Conservation (phyloP, 37 sponge, comb jelly and placozoan species). For the Lycopodina hypogea region DNA sequence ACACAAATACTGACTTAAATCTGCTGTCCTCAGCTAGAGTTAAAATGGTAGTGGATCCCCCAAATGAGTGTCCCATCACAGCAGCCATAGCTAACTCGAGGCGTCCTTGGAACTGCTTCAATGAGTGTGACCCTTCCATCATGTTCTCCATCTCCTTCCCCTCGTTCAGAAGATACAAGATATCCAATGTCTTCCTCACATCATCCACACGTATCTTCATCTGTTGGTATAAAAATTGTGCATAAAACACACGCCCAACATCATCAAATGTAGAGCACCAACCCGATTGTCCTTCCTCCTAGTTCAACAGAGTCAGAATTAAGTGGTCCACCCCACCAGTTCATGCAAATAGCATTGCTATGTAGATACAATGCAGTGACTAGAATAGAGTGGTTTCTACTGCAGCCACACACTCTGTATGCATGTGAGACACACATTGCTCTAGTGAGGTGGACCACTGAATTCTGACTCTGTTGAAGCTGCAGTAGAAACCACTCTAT, state of each 20-base stretch:
- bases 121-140: slow-evolving; percentile 39
- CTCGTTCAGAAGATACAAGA: slow-evolving; percentile 42
- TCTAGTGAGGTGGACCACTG: no score
- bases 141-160: slow-evolving; percentile 45
- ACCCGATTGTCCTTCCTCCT: no score
- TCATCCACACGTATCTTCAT: slow-evolving; percentile 33
- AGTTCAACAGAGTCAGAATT: no score
- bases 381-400: no score
- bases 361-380: no score
- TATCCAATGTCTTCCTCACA: slow-evolving; percentile 33
- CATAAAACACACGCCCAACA: background rate
- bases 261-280: background rate
- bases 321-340: no score
- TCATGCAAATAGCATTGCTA: no score
- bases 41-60: slow-evolving; percentile 59
- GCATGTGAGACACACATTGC: no score
- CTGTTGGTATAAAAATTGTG: slow-evolving; percentile 10
- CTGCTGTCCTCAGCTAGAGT: slow-evolving; percentile 58
- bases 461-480: no score
- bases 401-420: no score
- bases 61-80: slow-evolving; percentile 79
- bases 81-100: slow-evolving; percentile 46
- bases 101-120: slow-evolving; percentile 57
- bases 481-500: no score
- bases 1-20: slow-evolving; percentile 41